Evolutionary conservation across 2,888 invertebrate species (phyloP), one percentile per base, ranked within the genome.

Genomic region (Parochlus steinenii): DNA sequence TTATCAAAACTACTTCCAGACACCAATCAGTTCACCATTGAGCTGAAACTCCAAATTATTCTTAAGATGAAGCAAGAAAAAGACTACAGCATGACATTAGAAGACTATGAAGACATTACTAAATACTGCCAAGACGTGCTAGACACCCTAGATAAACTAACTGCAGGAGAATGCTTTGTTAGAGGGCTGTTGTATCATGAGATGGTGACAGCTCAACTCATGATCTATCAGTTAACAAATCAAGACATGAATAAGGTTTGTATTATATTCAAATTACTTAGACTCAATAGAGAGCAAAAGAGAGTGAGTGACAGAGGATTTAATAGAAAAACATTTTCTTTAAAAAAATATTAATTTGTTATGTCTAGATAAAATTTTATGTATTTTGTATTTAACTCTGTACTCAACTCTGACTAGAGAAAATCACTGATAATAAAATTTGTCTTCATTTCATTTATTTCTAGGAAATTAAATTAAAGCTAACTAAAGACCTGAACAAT

Each of bases 1-100:
- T 51, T 57, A 24, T 53, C 55, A 3, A 48, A 51, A 16, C 51
- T 58, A 38, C 54, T 56, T 33, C 59, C 59, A 11, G 43, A 54
- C 3, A 50, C 51, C 5, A 59, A 55, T 40, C 57, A 59, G 39
- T 54, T 57, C 10, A 46, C 55, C 1, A 47, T 58, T 31, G 58
- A 59, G 43, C 49, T 56, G n/a, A 59, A 59, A 42, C 41, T 57
- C 22, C 53, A 55, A 39, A 52, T 56, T 15, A 57, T 58, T 38
- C 56, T 57, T 54, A 51, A 53, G n/a, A 56, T 57, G 52, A 50
- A 53, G 3, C 48, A 30, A 24, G 36, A 36, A 5, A 7, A 16
- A 3, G 24, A 29, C 14, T 24, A 36, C 12, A 11, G 8, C 14
- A 36, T 36, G 36, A 49, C 49, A 3, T 45, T 49, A 6, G 48